A percentile compares a stretch with the other conserved stretches of the same genome.
phyloP scores from a whole-genome alignment of 2,113 vertebrate genomes.

The Lipophrys pholis region DNA sequence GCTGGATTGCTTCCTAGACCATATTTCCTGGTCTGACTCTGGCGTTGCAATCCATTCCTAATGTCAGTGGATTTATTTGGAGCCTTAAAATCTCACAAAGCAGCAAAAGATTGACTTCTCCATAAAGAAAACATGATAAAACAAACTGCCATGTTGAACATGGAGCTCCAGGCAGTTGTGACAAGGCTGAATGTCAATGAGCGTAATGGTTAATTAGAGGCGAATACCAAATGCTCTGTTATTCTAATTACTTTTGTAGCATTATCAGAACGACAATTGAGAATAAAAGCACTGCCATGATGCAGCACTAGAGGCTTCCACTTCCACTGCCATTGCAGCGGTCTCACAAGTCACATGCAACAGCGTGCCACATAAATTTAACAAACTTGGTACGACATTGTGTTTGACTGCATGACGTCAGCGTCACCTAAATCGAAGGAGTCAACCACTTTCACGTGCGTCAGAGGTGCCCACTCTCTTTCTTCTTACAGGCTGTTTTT shows the following conservation, averaged over 20 bases:
- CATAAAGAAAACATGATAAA: slow-evolving; percentile 30
- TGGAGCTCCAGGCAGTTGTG: neutral
- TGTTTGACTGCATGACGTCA: too few relatives aligned
- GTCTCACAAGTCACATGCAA: too few relatives aligned
- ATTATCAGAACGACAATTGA: neutral
- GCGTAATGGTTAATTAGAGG: slow-evolving; percentile 8
- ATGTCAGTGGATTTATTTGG: slow-evolving; percentile 58
- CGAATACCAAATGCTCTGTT: neutral
- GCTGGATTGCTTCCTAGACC: slow-evolving; percentile 66
- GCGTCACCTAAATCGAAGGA: too few relatives aligned
- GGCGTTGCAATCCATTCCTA: slow-evolving; percentile 53
- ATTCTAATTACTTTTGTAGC: neutral
- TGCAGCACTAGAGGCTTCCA: too few relatives aligned
- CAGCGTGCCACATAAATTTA: too few relatives aligned
- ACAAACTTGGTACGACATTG: too few relatives aligned
- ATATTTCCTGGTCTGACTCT: slow-evolving; percentile 65
- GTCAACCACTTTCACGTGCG: too few relatives aligned
- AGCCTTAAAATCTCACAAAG: slow-evolving; percentile 53
- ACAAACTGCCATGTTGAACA: slow-evolving; percentile 23
- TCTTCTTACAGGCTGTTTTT: too few relatives aligned
- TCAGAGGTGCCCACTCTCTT: too few relatives aligned
- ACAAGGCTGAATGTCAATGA: slow-evolving; percentile 18
- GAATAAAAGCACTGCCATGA: neutral
- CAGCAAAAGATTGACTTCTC: slow-evolving; percentile 11
- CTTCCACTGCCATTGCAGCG: too few relatives aligned